Base-by-base conservation (phyloP, 2,113 vertebrate species). In the Platycercus adscitus region DNA sequence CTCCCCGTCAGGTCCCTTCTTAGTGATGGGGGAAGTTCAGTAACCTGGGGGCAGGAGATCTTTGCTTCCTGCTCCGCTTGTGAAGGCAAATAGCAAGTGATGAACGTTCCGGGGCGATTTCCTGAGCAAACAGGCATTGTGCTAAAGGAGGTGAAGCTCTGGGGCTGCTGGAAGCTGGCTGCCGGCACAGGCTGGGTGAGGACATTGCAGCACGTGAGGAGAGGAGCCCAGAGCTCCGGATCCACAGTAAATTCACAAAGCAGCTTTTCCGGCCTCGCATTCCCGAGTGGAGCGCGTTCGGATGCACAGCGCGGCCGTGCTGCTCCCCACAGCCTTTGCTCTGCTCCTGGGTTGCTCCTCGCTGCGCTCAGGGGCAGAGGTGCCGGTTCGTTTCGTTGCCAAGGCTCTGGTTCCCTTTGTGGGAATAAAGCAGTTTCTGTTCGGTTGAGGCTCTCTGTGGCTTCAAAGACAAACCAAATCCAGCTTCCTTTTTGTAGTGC, bases 401-500 rank as follows among this genome's bases (percentile, higher is more conserved):
- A 61, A 91, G 77, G 41, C 78, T 52, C 83, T 81, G 6, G 0
- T 69, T 93, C 70, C 56, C 70, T 96, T 96, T 89, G 83, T 75
- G 68, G 73, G 56, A 92, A 72, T 76, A 69, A 72, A 94, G 70
- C 52, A 20, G 29, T 68, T 75, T 81, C 43, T 75, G 69, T 86
- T 95, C 64, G 88, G 64, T 92, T 91, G 70, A 65, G 82, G 28
- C 75, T 86, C 88, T 92, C 95, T 86, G 2, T 44, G 65, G 92
- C 91, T 94, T 96, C 95, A 91, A 95, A 95, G 83, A 58, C 46
- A 78, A 89, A 60, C 70, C 69, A 43, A 46, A 68, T 81, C 63
- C 93, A 94, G 91, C 81, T 94, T 76, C 78, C 68, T 95, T 95
- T 95, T 89, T 95, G 88, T 87, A 14, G 37, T 64, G 69, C 56